Evolutionary conservation across 2,888 invertebrate species (phyloP), one percentile per base, ranked within the genome.

Genomic region (Drosophila birchii): DNA sequence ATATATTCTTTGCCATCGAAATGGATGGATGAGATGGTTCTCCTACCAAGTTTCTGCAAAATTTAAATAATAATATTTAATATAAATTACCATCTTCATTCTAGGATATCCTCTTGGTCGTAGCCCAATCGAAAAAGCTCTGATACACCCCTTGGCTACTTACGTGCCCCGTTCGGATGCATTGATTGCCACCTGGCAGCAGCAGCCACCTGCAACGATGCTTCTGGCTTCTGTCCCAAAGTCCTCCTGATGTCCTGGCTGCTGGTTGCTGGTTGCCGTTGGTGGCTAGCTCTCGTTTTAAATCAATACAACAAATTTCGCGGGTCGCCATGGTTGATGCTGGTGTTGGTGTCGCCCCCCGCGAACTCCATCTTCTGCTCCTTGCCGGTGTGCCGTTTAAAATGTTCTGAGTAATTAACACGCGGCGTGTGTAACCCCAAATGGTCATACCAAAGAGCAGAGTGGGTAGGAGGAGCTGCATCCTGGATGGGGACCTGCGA

Each of bases 381-480:
- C 44, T 51, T 5, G 51, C 44, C 54, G 66, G 66, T 60, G 66
- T 59, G 78, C 80, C 84, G 87, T 82, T 85, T 85, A 85, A 85
- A 85, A 87, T 85, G 84, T 85, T 85, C 85, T 87, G 86, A 85
- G 84, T 85, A 85, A 85, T 85, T 85, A 85, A 85, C 84, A 87
- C 87, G 84, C 80, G 80, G 85, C 86, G 85, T 79, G 82, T 87
- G 82, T 82, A 85, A 80, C 85, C 85, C 85, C 84, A 85, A 83
- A 84, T 84, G 83, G 80, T 73, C 59, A 58, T 60, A 39, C 54
- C 56, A 29, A 1, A 29, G 16, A 36, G 34, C 49, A 12, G 29
- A 16, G 29, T 16, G 41, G 55, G 55, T 12, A 2, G 6, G 36
- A 26, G 44, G 36, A 34, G 26, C 51, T 53, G 36, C 51, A 53